Base-by-base conservation (phyloP, 2,113 vertebrate genomes). In the Pampusana beccarii region DNA sequence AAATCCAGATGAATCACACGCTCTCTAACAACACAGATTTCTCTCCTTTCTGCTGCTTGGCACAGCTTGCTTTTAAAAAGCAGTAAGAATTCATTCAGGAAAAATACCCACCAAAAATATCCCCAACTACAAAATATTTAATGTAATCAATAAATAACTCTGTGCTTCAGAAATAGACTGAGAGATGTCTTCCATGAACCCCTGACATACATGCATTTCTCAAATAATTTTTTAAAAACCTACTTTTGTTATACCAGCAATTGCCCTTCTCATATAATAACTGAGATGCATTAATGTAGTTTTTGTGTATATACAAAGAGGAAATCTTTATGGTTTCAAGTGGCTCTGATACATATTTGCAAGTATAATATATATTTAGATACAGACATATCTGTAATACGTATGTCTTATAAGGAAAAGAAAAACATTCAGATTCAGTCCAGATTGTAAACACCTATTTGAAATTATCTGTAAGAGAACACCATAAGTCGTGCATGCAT, bases 41-140 rank as follows among this genome's bases (percentile, higher is more conserved):
- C 42, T 86, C 15, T 61, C 50, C 28, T 89, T 94, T 80, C 66
- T 83, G 29, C 46, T 62, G n/a, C 73, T 78, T 91, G 71, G 79
- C 42, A 48, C 26, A 48, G 33, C 4, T 67, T 0, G 1, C 70
- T 92, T 95, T 79, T 44, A 25, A 75, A 70, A 83, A 80, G 24
- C 31, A 31, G 4, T 10, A 5, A 80, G 57, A 65, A 67, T 13
- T 36, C 38, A 60, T 26, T 19, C 60, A 93, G 77, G 51, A 78
- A 91, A 90, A 90, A 84, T 20, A 72, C 11, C 19, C 20, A 18
- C 31, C 33, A 50, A 80, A 93, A 78, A 33, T 34, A 88, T 46
- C 40, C 51, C 21, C 1, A 2, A 21, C 36, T 46, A 70, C 80
- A 80, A 57, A 56, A 33, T 80, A 67, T 67, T 89, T 86, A 36